Base-by-base conservation (phyloP, 92 coral and sea anemone species). In the Palythoa heliodiscus region DNA sequence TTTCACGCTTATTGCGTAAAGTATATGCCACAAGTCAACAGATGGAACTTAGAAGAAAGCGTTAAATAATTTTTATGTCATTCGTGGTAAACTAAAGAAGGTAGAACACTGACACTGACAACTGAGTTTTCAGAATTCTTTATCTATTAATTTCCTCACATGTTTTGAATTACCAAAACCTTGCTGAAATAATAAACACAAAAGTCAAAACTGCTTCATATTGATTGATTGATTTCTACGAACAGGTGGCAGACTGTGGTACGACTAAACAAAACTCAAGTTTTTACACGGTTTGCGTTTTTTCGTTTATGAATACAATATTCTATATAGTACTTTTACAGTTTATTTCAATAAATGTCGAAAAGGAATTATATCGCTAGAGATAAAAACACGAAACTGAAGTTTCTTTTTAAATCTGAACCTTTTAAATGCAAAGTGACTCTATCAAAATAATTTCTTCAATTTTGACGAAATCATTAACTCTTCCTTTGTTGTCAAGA, bases 191-290 rank as follows among this genome's bases (percentile, higher is more conserved):
- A 39, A 58, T 78, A 39, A 38, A 38, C 53, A 11, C 40, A 52
- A 16, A 76, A 54, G 15, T 38, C 40, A 52, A 16, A 76, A 54
- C 35, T 38, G 20, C 17, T 78, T 43, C 17, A 78, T 60, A 60
- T 39, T 29, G 37, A 78, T 58, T 29, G 37, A 78, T 58, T 61
- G 69, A 58, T 61, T 35, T n/a, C 25, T 10, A 25, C 47, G 60
- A 66, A 80, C 84, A 80, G 84, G 84, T 80, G 84, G 84, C 60
- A 2, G 84, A 43, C 11, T 5, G 25, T 24, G 7, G 25, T 48
- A 40, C 15, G 43, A 66, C 72, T 48, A 67, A 80, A 80, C 55
- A 64, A 35, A 40, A 50, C 66, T 39, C 29, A 38, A 11, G 23
- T 63, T 38, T 66, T 66, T 70, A 24, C 22, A 11, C 19, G 11